Conservation (phyloP, 1,140 invertebrate genomes). For the Conus ventricosus region DNA sequence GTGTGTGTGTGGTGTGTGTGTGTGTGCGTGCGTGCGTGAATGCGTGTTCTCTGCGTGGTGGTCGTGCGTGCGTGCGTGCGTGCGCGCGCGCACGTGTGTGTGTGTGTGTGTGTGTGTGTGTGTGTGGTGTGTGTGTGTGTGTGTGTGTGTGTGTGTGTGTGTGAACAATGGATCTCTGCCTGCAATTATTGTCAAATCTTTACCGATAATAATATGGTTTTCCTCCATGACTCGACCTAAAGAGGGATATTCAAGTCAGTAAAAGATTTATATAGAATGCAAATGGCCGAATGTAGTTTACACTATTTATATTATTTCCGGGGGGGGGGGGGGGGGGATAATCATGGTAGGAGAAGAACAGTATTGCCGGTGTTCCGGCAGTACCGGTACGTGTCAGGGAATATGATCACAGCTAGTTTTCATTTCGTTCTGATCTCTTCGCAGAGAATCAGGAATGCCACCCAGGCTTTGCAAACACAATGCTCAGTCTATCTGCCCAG, state of each 20-base stretch:
- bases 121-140: neutral
- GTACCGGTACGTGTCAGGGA: neutral
- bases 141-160: constrained; percentile 15
- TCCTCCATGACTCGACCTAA: too few relatives aligned
- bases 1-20: constrained; percentile 18
- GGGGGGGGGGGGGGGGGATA: too few relatives aligned
- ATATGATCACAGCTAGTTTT: neutral
- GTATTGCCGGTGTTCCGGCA: neutral
- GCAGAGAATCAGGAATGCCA: neutral
- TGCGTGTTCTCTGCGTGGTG: too few relatives aligned
- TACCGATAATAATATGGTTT: too few relatives aligned
- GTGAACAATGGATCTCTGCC: neutral
- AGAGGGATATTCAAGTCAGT: too few relatives aligned
- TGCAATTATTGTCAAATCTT: too few relatives aligned
- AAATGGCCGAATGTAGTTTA: too few relatives aligned
- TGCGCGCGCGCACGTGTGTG: neutral
- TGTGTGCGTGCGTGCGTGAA: neutral
- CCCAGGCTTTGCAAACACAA: neutral
- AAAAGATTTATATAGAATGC: too few relatives aligned
- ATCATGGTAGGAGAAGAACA: too few relatives aligned
- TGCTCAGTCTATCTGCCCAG: neutral
- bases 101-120: too few relatives aligned
- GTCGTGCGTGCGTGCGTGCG: neutral
- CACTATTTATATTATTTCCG: too few relatives aligned
- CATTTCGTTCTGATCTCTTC: neutral